Evolutionary conservation across 2,888 invertebrate genomes (phyloP).

Genomic region (Aquatica leii): DNA sequence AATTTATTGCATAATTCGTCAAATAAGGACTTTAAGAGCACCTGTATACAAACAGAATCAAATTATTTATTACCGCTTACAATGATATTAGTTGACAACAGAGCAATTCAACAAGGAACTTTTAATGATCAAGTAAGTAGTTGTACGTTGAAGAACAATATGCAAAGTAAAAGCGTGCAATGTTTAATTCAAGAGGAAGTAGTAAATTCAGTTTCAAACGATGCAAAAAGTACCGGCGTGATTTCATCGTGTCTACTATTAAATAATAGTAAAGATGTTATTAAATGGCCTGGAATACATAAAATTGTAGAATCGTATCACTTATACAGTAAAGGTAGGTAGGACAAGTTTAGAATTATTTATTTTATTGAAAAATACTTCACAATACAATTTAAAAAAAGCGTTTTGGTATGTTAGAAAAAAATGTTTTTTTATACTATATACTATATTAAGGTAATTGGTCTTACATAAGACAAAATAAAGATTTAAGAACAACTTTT

Average conservation of each 20-base stretch:
- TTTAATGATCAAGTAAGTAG: constrained; percentile 7
- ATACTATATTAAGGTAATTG: no score
- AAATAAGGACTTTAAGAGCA: constrained; percentile 38
- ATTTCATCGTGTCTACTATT: constrained; percentile 13
- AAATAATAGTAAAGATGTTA: constrained; percentile 7
- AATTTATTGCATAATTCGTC: no score
- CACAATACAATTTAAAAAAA: no score
- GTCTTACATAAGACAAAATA: no score
- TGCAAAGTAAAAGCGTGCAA: constrained; percentile 12
- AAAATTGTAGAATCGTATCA: constrained; percentile 64
- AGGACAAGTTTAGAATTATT: no score
- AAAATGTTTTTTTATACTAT: no score
- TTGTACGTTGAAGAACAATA: background rate
- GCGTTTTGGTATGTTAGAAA: no score
- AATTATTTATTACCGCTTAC: constrained; percentile 46
- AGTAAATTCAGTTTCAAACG: constrained; percentile 21
- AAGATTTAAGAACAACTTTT: no score
- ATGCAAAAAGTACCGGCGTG: constrained; percentile 14
- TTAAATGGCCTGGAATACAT: constrained; percentile 64
- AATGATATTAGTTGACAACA: constrained; percentile 45
- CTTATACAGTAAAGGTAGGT: constrained; percentile 65
- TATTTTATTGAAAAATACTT: no score
- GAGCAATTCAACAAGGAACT: constrained; percentile 15
- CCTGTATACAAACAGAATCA: constrained; percentile 36
- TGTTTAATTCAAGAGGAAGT: constrained; percentile 11